A percentile compares a stretch with the other conserved stretches of the same genome.
Evolutionary conservation across 1,140 invertebrate species (phyloP).

Genomic region (Drosophila nigrodunni): DNA sequence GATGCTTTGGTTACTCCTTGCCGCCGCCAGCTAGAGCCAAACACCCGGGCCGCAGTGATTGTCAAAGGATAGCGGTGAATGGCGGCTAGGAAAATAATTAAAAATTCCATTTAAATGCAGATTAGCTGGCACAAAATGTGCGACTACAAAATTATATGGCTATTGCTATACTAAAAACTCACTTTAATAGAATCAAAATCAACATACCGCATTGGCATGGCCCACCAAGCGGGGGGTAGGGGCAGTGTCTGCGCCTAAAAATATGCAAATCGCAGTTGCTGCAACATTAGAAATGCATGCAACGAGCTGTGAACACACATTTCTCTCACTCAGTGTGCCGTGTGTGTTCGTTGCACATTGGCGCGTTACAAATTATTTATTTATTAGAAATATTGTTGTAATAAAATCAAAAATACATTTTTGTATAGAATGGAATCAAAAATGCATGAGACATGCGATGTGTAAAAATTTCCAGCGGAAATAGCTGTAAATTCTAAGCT

Average conservation of each 20-base stretch:
- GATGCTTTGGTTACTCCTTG: slow-evolving; percentile 21
- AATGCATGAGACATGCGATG: slow-evolving; percentile 51
- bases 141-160: slow-evolving; percentile 71
- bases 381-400: slow-evolving; percentile 57
- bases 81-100: slow-evolving; percentile 77
- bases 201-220: slow-evolving; percentile 19
- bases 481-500: slow-evolving; percentile 65
- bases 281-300: slow-evolving; percentile 63
- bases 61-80: slow-evolving; percentile 75
- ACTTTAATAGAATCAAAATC: slow-evolving; percentile 67
- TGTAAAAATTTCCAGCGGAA: slow-evolving; percentile 23
- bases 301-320: slow-evolving; percentile 50
- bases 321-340: background rate
- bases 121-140: slow-evolving; percentile 76
- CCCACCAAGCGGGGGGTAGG: background rate
- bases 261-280: slow-evolving; percentile 68
- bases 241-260: slow-evolving; percentile 57
- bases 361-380: slow-evolving; percentile 55
- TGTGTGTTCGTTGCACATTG: background rate
- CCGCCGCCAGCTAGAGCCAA: slow-evolving; percentile 31
- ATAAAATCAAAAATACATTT: slow-evolving; percentile 77
- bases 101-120: slow-evolving; percentile 83
- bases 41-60: slow-evolving; percentile 64
- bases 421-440: slow-evolving; percentile 67
- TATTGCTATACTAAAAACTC: slow-evolving; percentile 38